phyloP scores from a whole-genome alignment of 2,113 vertebrate genomes.

The Gulo gulo region DNA sequence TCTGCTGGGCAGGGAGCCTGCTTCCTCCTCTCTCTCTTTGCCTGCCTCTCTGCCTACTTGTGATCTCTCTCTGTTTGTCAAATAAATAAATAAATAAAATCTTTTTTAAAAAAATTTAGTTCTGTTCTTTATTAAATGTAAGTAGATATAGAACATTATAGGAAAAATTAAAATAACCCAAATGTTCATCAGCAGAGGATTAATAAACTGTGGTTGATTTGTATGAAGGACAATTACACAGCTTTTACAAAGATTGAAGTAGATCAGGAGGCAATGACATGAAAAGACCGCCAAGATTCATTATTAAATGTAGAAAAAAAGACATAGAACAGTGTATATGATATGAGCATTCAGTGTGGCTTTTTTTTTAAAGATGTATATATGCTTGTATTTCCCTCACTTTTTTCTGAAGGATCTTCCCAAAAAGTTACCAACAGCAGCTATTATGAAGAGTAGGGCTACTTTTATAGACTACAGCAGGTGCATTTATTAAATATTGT shows the following conservation, averaged over 20 bases:
- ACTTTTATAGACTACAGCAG: background rate
- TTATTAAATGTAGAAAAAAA: background rate
- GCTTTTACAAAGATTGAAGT: background rate
- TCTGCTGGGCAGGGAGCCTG: too few relatives aligned
- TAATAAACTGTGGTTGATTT: background rate
- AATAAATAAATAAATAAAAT: too few relatives aligned
- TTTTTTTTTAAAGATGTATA: background rate
- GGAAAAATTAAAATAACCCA: background rate
- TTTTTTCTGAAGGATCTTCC: background rate
- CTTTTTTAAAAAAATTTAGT: background rate
- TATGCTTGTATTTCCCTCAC: background rate
- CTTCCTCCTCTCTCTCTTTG: too few relatives aligned
- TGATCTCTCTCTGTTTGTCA: too few relatives aligned
- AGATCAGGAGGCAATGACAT: background rate
- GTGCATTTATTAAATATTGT: background rate
- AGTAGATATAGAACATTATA: background rate
- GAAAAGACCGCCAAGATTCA: background rate
- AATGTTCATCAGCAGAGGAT: background rate
- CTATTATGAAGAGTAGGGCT: background rate
- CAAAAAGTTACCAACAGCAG: background rate
- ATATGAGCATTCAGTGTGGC: background rate
- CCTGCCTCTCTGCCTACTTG: too few relatives aligned
- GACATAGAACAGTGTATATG: background rate
- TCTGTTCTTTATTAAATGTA: conserved; percentile 36
- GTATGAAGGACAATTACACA: background rate